These are phyloP conservation scores for Callipepla squamata DNA, from an alignment of 2,113 vertebrate genomes.

Conservation along the genomic window DNA sequence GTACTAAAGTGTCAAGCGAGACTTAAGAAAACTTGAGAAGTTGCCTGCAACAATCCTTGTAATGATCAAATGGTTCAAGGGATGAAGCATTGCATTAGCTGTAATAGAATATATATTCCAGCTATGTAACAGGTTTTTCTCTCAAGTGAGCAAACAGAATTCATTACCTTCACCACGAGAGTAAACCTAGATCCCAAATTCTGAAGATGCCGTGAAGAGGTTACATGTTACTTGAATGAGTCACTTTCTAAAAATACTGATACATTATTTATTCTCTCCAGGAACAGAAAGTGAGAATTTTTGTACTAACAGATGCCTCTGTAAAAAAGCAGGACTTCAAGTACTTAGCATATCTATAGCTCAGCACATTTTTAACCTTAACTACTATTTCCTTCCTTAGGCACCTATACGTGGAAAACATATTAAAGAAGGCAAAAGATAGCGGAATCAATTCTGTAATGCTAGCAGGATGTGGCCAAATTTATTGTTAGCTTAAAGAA, in stretches of 20 bases:
- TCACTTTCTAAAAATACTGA: conserved; percentile 52
- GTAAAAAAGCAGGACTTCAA: conserved; percentile 28
- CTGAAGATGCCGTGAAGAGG: conserved; percentile 22
- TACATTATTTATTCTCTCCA: conserved; percentile 41
- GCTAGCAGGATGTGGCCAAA: not conserved
- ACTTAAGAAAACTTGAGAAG: conserved; percentile 24
- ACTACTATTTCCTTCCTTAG: conserved; percentile 11
- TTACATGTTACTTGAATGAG: conserved; percentile 26
- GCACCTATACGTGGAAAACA: conserved; percentile 15
- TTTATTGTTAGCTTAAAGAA: not conserved
- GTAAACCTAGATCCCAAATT: conserved; percentile 46
- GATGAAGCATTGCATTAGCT: not conserved
- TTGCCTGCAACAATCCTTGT: conserved; percentile 4
- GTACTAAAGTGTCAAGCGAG: not conserved
- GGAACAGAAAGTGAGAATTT: conserved; percentile 21
- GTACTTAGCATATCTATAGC: conserved; percentile 28
- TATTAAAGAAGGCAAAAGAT: not conserved
- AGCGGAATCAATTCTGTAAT: not conserved
- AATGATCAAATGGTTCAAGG: not conserved
- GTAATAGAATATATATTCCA: not conserved
- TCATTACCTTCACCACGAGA: conserved; percentile 9
- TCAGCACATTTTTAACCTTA: conserved; percentile 41
- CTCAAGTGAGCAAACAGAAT: conserved; percentile 12
- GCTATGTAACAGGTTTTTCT: not conserved
- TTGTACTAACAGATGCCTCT: conserved; percentile 30